Base-by-base conservation (phyloP, 53 echinoderm and acorn worm species). In the Mesocentrotus franciscanus region DNA sequence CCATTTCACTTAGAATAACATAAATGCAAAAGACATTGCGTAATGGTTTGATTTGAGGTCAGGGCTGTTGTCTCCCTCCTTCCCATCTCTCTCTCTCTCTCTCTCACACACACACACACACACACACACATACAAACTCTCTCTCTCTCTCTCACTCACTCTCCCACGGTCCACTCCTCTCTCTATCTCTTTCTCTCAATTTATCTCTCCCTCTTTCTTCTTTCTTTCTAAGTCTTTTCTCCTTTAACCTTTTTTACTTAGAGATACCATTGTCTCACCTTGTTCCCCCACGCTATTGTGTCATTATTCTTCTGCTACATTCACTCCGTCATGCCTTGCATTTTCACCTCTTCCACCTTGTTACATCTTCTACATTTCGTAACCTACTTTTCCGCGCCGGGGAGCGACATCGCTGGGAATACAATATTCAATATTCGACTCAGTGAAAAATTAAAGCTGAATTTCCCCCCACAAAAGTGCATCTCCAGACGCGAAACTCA, bases 381-480 rank as follows among this genome's bases (percentile, higher is more conserved):
- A 87, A 87, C 91, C 91, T 58, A 91, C 66, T 91, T 66, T 35
- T 35, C 58, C n/a, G 87, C 87, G 58, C 58, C 7, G 33, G 91
- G 34, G 91, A 64, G 64, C 91, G 66, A 36, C 91, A 91, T 36
- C 61, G 36, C 20, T 91, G 74, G 92, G 74, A 92, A 92, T 92
- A 72, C 74, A 92, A 92, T 92, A 92, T 92, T 92, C 92, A 72
- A 92, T 92, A 92, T 92, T 92, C 92, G 92, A 92, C 74, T 71
- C 56, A 92, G 74, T 36, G 74, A 92, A 56, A 92, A 72, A 92
- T 62, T 39, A 91, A 68, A 36, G 91, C 64, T 66, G 74, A 92
- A 92, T 72, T 49, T 74, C 29, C 92, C 90, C 39, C 2, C 91
- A 35, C 68, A 56, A 92, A 92, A 92, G 92, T 92, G 49, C 92